These are phyloP conservation scores for Philypnodon macrostomus DNA, from an alignment of 2,797 vertebrate genomes.

Conservation along the genomic window DNA sequence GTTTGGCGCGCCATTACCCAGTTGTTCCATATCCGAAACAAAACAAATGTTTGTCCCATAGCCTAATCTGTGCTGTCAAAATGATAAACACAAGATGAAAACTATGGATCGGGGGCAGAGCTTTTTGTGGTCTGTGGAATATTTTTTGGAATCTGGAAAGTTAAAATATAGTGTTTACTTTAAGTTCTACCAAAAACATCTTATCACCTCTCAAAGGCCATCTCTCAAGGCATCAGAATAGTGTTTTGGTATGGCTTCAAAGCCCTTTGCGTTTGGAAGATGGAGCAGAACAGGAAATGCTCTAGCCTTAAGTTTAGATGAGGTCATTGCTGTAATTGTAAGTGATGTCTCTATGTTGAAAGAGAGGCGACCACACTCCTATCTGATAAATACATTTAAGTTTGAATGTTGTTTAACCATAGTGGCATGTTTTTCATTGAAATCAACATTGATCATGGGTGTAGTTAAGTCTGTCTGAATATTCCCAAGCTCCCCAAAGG, in stretches of 20 bases:
- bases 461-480: no score
- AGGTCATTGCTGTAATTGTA: slow-evolving; percentile 14
- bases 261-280: slow-evolving; percentile 23
- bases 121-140: slow-evolving; percentile 21
- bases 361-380: slow-evolving; percentile 9
- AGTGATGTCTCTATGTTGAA: slow-evolving; percentile 12
- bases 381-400: slow-evolving; percentile 36
- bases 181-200: slow-evolving; percentile 20
- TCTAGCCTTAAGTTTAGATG: slow-evolving; percentile 6
- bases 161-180: slow-evolving; percentile 35
- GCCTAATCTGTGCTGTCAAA: slow-evolving; percentile 48
- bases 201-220: slow-evolving; percentile 23
- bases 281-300: slow-evolving; percentile 14
- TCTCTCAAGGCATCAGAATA: slow-evolving; percentile 10
- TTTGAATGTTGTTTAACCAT: slow-evolving; percentile 5
- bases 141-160: slow-evolving; percentile 14
- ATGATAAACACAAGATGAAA: slow-evolving; percentile 44
- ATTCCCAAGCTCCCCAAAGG: no score
- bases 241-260: slow-evolving; percentile 24
- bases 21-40: slow-evolving; percentile 16
- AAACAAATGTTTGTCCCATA: slow-evolving; percentile 40
- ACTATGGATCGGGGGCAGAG: slow-evolving; percentile 8
- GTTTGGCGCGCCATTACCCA: slow-evolving; percentile 35
- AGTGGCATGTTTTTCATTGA: slow-evolving; percentile 19
- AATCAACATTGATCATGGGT: slow-evolving; percentile 8